Percentiles rank a stretch among this genome's conserved stretches.
Evolutionary conservation across 2,888 invertebrate genomes (phyloP).

Genomic region (Lasioglossum vierecki): DNA sequence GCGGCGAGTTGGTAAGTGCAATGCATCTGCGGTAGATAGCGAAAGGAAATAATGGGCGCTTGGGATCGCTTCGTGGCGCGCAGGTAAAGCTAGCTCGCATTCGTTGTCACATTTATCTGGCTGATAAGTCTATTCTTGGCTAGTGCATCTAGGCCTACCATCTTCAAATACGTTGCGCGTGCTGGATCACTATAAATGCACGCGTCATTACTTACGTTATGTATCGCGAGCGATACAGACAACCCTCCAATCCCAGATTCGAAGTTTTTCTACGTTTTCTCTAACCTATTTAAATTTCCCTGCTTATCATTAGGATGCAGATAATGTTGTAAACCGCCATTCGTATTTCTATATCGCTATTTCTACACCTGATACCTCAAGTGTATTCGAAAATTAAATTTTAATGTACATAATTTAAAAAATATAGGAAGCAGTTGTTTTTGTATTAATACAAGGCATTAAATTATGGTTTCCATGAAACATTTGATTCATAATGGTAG

Average conservation of each 20-base stretch:
- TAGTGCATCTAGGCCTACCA: constrained; percentile 59
- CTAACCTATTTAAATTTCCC: not conserved
- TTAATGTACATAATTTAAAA: not conserved
- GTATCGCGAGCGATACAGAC: constrained; percentile 43
- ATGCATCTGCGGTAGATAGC: constrained; percentile 66
- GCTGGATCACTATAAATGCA: constrained; percentile 54
- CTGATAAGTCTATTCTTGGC: constrained; percentile 68
- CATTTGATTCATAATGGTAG: not conserved
- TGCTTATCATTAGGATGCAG: not conserved
- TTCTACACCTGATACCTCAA: not conserved
- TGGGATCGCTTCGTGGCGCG: constrained; percentile 50
- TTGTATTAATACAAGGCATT: not conserved
- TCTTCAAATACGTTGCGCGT: constrained; percentile 60
- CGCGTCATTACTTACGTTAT: constrained; percentile 57
- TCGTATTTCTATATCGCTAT: not conserved
- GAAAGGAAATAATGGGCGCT: constrained; percentile 67
- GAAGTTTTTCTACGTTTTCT: not conserved
- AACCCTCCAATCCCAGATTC: not conserved
- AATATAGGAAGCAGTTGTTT: not conserved
- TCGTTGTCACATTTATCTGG: constrained; percentile 69
- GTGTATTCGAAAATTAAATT: not conserved
- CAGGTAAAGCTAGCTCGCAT: constrained; percentile 62
- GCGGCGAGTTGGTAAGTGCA: constrained; percentile 63
- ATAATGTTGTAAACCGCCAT: no score
- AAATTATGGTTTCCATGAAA: not conserved